phyloP scores from a whole-genome alignment of 2,113 vertebrate species.

The Catharus bicknelli region DNA sequence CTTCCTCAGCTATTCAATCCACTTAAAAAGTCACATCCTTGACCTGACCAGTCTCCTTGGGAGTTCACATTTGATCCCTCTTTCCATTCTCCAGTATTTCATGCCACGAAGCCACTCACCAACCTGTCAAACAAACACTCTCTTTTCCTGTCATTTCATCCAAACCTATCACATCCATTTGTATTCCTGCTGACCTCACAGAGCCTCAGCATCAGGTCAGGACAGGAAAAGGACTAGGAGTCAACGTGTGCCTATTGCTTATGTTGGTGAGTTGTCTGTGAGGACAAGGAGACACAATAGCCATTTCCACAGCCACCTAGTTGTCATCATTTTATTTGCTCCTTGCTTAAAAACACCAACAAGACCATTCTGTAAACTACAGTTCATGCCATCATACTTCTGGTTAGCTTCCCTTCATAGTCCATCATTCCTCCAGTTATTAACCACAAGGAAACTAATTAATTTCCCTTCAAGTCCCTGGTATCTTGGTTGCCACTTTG shows the following conservation, averaged over 20 bases:
- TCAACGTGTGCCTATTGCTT: background rate
- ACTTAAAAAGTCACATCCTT: constrained; percentile 34
- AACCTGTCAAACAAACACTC: constrained; percentile 3
- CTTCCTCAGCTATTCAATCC: constrained; percentile 26
- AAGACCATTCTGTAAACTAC: background rate
- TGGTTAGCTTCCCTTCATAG: background rate
- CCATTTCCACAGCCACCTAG: background rate
- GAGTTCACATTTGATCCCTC: constrained; percentile 20
- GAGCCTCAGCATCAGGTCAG: background rate
- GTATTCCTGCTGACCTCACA: background rate
- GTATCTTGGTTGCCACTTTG: background rate
- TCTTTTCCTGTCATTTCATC: background rate
- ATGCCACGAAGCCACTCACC: background rate
- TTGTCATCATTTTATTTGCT: background rate
- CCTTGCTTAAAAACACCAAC: background rate
- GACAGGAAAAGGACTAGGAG: background rate
- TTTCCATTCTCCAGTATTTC: constrained; percentile 27
- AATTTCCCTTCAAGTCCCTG: background rate
- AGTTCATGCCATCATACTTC: background rate
- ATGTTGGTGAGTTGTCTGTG: background rate
- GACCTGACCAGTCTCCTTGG: background rate
- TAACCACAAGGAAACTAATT: background rate
- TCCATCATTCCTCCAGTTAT: background rate
- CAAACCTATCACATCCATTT: background rate
- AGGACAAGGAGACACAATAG: background rate